These are phyloP conservation scores for Lateolabrax maculatus DNA, from an alignment of 2,797 vertebrate genomes.

Conservation along the genomic window DNA sequence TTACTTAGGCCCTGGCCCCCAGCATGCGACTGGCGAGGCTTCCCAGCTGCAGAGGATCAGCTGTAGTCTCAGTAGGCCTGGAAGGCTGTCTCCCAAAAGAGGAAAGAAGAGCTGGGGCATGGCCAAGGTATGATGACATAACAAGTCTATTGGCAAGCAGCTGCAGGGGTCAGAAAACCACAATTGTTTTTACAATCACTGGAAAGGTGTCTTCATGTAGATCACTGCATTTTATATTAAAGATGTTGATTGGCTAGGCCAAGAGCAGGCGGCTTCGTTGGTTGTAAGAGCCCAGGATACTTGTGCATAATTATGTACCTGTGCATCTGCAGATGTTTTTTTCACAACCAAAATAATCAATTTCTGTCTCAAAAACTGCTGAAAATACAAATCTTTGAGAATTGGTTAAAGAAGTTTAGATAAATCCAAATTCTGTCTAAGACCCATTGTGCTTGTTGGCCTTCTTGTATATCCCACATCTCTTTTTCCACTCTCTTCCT, in stretches of 20 bases:
- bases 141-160: slow-evolving; percentile 78
- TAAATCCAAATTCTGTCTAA: slow-evolving; percentile 29
- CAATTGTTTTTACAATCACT: slow-evolving; percentile 47
- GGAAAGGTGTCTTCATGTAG: slow-evolving; percentile 38
- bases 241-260: background rate
- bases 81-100: slow-evolving; percentile 69
- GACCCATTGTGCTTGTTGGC: slow-evolving; percentile 25
- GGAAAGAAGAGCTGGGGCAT: slow-evolving; percentile 59
- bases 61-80: slow-evolving; percentile 81
- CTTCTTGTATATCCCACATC: slow-evolving; percentile 23
- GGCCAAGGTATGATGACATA: slow-evolving; percentile 81
- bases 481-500: slow-evolving; percentile 13
- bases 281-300: background rate
- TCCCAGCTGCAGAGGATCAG: slow-evolving; percentile 87
- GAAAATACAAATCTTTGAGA: background rate
- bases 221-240: background rate
- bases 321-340: slow-evolving; percentile 22
- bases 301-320: slow-evolving; percentile 3
- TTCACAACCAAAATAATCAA: slow-evolving; percentile 6
- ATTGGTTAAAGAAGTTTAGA: slow-evolving; percentile 24
- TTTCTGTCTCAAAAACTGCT: slow-evolving; percentile 26
- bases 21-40: slow-evolving; percentile 75
- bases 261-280: slow-evolving; percentile 3
- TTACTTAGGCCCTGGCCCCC: slow-evolving; percentile 52
- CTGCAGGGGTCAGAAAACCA: slow-evolving; percentile 69